Base-by-base conservation (phyloP, 2,113 vertebrate genomes). In the Actenoides lindsayi region DNA sequence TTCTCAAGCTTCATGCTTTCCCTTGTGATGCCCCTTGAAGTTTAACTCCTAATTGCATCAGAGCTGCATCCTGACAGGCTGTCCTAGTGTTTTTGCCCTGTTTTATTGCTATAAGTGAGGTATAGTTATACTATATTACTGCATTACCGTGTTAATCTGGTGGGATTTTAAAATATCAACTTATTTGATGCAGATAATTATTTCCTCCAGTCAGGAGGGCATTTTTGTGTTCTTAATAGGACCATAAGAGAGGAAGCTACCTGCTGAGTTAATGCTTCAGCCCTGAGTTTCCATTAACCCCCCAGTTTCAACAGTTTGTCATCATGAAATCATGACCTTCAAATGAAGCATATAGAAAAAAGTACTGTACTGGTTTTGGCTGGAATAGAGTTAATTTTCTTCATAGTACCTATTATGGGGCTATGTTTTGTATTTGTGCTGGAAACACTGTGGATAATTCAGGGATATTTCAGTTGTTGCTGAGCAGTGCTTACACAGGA, bases 241-340 rank as follows among this genome's bases (percentile, higher is more conserved):
- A 78, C 3, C 5, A 2, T 82, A 42, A 79, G 35, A 94, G 63
- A 93, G 90, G 86, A 92, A 95, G 77, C 80, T 76, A 82, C 92
- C 87, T 94, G 95, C 90, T 87, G 94, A 89, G 92, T 87, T 92
- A 94, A 96, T 89, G 87, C 63, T 92, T 82, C 56, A 71, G 77
- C 46, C 83, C 79, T 42, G 76, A 77, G 73, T 94, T 96, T 87
- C 87, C 78, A 96, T 90, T 92, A 95, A 77, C 56, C 48, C 77
- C 63, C 85, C 63, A 91, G 78, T 73, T 92, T 87, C 41, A 71
- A 48, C 83, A 19, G 25, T 51, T 94, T 89, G 75, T 78, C 21
- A 35, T 76, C 76, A 77, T 68, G 80, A 95, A 96, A 95, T 68
- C 51, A 46, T 37, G 77, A 79, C 86, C 85, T 89, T 95, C 64